Evolutionary conservation across 2,113 vertebrate genomes (phyloP).

Genomic region (Trichomycterus rosablanca): DNA sequence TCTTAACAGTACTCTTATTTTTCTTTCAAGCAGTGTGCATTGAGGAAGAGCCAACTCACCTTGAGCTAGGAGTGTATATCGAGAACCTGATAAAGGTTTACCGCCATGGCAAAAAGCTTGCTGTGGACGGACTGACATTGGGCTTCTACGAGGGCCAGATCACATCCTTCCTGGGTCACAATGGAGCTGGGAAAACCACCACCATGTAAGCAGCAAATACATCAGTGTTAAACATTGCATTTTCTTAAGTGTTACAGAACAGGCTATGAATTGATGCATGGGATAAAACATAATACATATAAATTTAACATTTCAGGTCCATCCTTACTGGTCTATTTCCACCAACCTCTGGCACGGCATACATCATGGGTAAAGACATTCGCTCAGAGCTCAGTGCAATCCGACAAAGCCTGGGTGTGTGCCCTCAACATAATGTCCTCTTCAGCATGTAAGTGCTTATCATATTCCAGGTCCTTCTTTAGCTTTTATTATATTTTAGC

Average conservation of each 20-base stretch:
- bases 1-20: not conserved
- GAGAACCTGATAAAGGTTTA: conserved; percentile 95
- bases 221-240: too few species aligned
- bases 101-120: conserved; percentile 86
- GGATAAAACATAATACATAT: not conserved
- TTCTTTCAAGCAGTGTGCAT: conserved; percentile 76
- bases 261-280: not conserved
- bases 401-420: conserved; percentile 88
- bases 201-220: conserved; percentile 97
- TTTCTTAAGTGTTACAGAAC: not conserved
- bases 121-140: conserved; percentile 87
- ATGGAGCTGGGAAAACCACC: conserved; percentile 96
- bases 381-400: conserved; percentile 82
- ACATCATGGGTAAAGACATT: conserved; percentile 92
- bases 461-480: not conserved
- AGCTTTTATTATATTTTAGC: not conserved
- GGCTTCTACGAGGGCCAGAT: conserved; percentile 98
- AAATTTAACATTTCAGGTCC: conserved; percentile 71
- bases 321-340: conserved; percentile 94
- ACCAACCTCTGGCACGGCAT: conserved; percentile 91
- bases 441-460: conserved; percentile 85
- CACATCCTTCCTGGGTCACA: conserved; percentile 95
- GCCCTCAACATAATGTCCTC: conserved; percentile 94
- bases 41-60: conserved; percentile 87
- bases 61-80: conserved; percentile 87